Base-by-base conservation (phyloP, 1,140 invertebrate species). In the Drosophila novamexicana region DNA sequence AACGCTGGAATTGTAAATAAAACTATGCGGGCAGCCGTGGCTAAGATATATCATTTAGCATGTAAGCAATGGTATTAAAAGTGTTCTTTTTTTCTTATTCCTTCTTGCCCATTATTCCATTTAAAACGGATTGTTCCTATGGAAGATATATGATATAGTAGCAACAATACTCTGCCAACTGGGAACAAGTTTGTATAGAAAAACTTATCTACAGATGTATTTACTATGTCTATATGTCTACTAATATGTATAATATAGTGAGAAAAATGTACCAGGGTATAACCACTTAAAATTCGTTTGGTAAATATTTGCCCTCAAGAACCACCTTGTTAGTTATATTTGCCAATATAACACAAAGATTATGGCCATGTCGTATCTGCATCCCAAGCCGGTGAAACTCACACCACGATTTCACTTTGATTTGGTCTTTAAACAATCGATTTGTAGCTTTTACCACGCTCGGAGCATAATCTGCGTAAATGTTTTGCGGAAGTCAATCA, bases 381-480 rank as follows among this genome's bases (percentile, higher is more conserved):
- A 18, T 40, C 3, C 14, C 10, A 18, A 39, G 37, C 7, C 10
- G 44, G 44, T 37, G 59, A 61, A 67, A 67, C 39, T 67, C 40
- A 6, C 10, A 32, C 29, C 8, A 36, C 53, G 53, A 68, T 79
- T 79, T 79, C 44, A 53, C 73, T 69, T 74, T 68, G 65, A 67
- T 59, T 65, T 50, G 39, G 45, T 47, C 44, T 61, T 70, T 73
- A 63, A 57, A 16, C 54, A 36, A 73, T 47, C 56, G 18, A n/a
- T 44, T 44, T 53, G 62, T 32, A 56, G 57, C 64, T 69, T 79
- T 79, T 62, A 72, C 63, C 61, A 32, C 36, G 42, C 37, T 49
- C 32, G 36, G 10, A 42, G 29, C 64, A 63, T 74, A 80, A 88
- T 79, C 80, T 82, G 61, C 53, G 57, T 82, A 88, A 85, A 67